A percentile compares a stretch with the other conserved stretches of the same genome.
Conservation (phyloP, 92 coral and sea anemone species). For the Zoanthus gigantus region DNA sequence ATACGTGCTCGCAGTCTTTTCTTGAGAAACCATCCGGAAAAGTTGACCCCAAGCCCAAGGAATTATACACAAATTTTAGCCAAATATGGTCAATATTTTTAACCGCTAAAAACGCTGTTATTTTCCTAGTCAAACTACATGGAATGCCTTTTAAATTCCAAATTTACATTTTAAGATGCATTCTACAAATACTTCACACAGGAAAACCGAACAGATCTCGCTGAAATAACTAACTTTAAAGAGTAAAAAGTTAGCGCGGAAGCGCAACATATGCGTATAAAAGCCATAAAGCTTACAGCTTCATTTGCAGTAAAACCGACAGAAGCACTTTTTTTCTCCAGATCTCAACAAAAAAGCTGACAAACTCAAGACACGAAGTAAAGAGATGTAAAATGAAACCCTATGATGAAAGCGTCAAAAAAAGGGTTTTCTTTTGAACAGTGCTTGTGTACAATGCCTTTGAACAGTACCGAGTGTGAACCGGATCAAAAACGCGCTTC, state of each 20-base stretch:
- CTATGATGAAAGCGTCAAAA: not conserved
- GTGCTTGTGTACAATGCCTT: not conserved
- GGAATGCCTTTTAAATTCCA: not conserved
- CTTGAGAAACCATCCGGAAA: not conserved
- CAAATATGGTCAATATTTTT: conserved; percentile 39
- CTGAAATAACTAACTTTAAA: not conserved
- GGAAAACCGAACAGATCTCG: conserved; percentile 13
- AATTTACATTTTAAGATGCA: conserved; percentile 7
- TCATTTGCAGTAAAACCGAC: not conserved
- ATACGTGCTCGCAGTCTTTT: not conserved
- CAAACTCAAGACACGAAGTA: not conserved
- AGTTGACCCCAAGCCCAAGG: no score
- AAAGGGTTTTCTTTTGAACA: no score
- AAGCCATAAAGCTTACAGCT: not conserved
- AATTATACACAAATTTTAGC: conserved; percentile 23
- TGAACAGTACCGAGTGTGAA: no score
- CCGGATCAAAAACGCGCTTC: not conserved
- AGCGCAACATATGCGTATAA: not conserved
- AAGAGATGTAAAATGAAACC: not conserved
- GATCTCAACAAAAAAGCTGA: not conserved
- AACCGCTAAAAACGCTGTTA: conserved; percentile 5
- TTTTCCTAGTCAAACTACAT: conserved; percentile 21
- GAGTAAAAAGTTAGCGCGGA: not conserved
- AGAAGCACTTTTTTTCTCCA: not conserved
- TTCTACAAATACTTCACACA: conserved; percentile 8